Evolutionary conservation across 2,888 invertebrate genomes (phyloP).

Genomic region (Stenichneumon culpator): DNA sequence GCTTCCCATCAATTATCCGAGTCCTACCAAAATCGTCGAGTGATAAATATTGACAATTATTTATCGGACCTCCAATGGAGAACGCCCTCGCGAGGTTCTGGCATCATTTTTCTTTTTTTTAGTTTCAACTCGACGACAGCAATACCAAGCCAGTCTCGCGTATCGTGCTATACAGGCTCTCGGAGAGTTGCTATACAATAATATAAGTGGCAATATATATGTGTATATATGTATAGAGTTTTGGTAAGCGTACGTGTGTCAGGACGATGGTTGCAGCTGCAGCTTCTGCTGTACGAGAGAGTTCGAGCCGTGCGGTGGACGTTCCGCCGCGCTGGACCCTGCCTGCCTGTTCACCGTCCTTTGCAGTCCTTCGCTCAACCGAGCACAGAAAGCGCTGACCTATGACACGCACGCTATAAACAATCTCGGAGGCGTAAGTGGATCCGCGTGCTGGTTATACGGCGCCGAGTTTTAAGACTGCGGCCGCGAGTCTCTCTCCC

Average conservation of each 20-base stretch:
- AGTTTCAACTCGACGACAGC: conserved; percentile 23
- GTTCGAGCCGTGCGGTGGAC: conserved; percentile 25
- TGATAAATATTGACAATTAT: conserved; percentile 26
- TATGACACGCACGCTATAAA: conserved; percentile 83
- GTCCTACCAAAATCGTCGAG: neutral
- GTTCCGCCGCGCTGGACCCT: conserved; percentile 32
- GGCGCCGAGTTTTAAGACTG: conserved; percentile 78
- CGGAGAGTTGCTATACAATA: neutral
- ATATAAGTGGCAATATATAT: neutral
- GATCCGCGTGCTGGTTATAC: conserved; percentile 77
- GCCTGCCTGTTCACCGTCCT: conserved; percentile 36
- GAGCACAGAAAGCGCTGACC: conserved; percentile 74
- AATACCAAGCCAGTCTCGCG: conserved; percentile 15
- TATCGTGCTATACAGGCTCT: neutral
- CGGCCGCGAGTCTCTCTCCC: conserved; percentile 64
- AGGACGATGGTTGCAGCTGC: conserved; percentile 39
- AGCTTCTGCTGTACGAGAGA: conserved; percentile 38
- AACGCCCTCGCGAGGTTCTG: neutral
- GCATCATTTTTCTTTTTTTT: conserved; percentile 1
- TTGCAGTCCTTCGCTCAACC: conserved; percentile 36
- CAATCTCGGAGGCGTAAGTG: conserved; percentile 80
- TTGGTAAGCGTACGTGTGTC: conserved; percentile 29
- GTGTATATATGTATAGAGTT: neutral
- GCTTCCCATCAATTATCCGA: neutral
- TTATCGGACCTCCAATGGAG: conserved; percentile 35